phyloP scores from a whole-genome alignment of 1,140 invertebrate genomes.

The Vollenhovia emeryi region DNA sequence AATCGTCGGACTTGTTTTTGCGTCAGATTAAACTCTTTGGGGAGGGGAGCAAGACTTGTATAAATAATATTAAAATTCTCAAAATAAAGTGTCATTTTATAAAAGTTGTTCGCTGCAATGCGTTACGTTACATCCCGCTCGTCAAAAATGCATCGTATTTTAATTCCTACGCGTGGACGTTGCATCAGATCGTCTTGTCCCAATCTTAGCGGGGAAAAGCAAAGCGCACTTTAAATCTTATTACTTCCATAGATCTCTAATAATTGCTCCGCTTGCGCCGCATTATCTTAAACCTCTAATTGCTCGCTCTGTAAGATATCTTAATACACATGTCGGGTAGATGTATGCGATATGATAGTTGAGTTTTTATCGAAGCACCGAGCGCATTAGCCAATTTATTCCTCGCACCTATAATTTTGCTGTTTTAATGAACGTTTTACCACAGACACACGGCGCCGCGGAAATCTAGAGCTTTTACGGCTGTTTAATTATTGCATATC shows the following conservation, averaged over 20 bases:
- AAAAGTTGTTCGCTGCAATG: background rate
- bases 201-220: background rate
- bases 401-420: constrained; percentile 20
- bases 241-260: background rate
- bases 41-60: background rate
- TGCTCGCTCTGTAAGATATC: background rate
- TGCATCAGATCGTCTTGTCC: background rate
- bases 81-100: background rate
- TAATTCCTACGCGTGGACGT: background rate
- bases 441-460: background rate
- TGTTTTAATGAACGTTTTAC: constrained; percentile 34
- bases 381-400: constrained; percentile 33
- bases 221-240: background rate
- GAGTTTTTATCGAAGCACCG: constrained; percentile 17
- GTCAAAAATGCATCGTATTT: background rate
- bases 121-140: background rate
- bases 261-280: background rate
- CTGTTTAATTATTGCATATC: constrained; percentile 50
- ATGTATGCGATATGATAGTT: constrained; percentile 2
- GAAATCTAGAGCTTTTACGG: constrained; percentile 35
- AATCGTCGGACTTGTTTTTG: background rate
- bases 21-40: background rate
- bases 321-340: background rate
- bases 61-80: background rate
- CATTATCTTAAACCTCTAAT: constrained; percentile 22